Evolutionary conservation across 2,888 invertebrate species (phyloP), one percentile per base, ranked within the genome.

Genomic region (Dilophus febrilis): DNA sequence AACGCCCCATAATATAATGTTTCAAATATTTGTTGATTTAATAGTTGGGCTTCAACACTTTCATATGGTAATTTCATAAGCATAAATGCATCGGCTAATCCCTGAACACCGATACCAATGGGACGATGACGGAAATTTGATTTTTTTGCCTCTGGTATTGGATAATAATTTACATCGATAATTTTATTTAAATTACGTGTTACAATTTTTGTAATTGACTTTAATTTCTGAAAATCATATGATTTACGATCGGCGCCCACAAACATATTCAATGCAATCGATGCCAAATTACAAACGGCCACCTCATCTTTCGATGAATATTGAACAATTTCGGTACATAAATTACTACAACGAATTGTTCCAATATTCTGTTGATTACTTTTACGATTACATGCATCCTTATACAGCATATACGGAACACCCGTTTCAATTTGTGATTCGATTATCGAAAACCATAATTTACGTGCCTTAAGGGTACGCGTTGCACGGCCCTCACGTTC

Each of bases 281-380:
- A 98, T 1, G 97, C 98, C 54, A 98, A 69, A 66, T 97, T 97
- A 60, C 97, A 98, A 1, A 97, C 97, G 6, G 97, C 97, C 27
- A 94, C 77, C 71, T 97, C 95, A 62, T 92, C 88, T 2, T 77
- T 64, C 12, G 87, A 73, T 3, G 87, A 88, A 60, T 92, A 98
- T 59, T 98, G 87, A 1, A 98, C 77, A 49, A 98, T 88, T 71
- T 99, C 98, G 1, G 98, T 97, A 58, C 97, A 98, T 29, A 98
- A 67, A 61, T 98, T 98, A 51, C 92, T 91, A 61, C 94, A 90
- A 64, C 92, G 94, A 49, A 98, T 98, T 1, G 97, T 97, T 12
- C 98, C 98, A 42, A 98, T 66, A 64, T 98, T 95, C 60, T 97
- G 83, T 54, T 99, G 98, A 61, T 98, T 98, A 43, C 90, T 90